Evolutionary conservation across 2,113 vertebrate species (phyloP), one percentile per base, ranked within the genome.

Genomic region (Cettia cetti): DNA sequence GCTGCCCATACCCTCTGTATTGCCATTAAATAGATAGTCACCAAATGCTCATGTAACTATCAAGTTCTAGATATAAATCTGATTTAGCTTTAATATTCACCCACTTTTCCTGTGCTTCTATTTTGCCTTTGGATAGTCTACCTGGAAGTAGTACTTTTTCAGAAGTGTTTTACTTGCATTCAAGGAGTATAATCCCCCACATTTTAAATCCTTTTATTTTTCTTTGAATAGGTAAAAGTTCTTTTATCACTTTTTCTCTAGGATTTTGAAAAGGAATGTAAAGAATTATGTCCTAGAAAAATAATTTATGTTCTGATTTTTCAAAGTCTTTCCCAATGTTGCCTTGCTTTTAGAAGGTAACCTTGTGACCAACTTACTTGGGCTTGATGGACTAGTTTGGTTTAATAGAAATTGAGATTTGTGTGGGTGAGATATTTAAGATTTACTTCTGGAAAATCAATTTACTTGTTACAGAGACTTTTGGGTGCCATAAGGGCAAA

Each of bases 101-200:
- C 3, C 6, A 7, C 12, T 42, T 72, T 45, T 89, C 35, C 30
- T 44, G 8, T 2, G 33, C 39, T 76, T 52, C 35, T 45, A 37
- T 66, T 86, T 49, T 59, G 12, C 64, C 21, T 61, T 94, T 69
- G 28, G 23, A 26, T 39, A 79, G 28, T 28, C 45, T n/a, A 40
- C 6, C 19, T 3, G 5, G 30, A 82, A 78, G 23, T 11, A 72
- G 4, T 33, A 33, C 15, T 76, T 77, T 54, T 69, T 20, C 27
- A 61, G 7, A 45, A 86, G 8, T 4, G 1, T 28, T 85, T 90
- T 66, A 44, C 2, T 3, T 66, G 12, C 10, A 24, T 61, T 82
- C 49, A 71, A 82, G 9, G 6, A 14, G 2, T 33, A 83, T 49
- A 24, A 31, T 30, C 7, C 3, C 4, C 1, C 1, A 1, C 4